Base-by-base conservation (phyloP, 2,113 vertebrate genomes). In the Setophaga coronata region DNA sequence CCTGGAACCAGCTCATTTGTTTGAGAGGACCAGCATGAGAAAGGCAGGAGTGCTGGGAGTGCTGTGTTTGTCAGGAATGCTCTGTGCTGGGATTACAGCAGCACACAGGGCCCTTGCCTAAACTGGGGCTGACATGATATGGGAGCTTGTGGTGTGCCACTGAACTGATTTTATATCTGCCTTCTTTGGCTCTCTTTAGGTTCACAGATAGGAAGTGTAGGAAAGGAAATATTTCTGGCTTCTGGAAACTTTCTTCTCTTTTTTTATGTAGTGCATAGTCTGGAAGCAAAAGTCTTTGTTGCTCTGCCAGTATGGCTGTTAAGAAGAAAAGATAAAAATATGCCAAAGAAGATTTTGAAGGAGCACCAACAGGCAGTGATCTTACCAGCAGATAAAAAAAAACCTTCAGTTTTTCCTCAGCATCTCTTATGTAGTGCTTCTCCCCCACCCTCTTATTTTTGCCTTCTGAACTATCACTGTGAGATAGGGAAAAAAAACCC, bases 271-370 rank as follows among this genome's bases (percentile, higher is more conserved):
- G 80, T 53, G 38, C 64, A 60, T 67, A 21, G 28, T 84, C 91
- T 71, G 92, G 67, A 90, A 93, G 88, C 64, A 67, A 10, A 70
- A 92, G 47, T 38, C 76, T 77, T 57, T 64, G 40, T 70, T 93
- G 45, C 23, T 90, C 57, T 71, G 82, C 60, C 90, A 73, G 56
- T 43, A 5, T 18, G 61, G 43, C 90, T 88, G 67, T 62, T 93
- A 40, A 53, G 56, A 90, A 71, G 87, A 89, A 92, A 81, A 78
- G 82, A 71, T 78, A 60, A 92, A 94, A 80, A 93, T 58, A 61
- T 29, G 50, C 73, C 64, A 42, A n/a, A 54, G 40, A 71, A 56
- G 25, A 60, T 90, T 90, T 74, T 95, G 67, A 90, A 96, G 90
- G 40, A 73, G 48, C 24, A 70, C 73, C 50, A 57, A 43, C 1